These are phyloP conservation scores for Bombus huntii DNA, from an alignment of 1,140 invertebrate species.

Conservation along the genomic window DNA sequence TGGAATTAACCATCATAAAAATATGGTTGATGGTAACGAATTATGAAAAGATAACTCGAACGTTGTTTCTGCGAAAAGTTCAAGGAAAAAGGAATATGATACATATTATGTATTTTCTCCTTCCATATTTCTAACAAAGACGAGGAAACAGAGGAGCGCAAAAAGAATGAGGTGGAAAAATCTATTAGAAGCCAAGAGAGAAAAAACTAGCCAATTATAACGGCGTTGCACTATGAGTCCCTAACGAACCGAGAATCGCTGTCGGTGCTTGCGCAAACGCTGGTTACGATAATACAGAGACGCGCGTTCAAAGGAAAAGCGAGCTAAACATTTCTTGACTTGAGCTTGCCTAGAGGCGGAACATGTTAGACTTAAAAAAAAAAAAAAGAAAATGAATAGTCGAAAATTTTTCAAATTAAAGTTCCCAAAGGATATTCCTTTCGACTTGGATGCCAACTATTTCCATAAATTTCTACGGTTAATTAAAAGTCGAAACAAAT, in stretches of 20 bases:
- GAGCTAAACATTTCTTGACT: conserved; percentile 35
- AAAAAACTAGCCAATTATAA: conserved; percentile 41
- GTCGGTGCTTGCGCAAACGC: conserved; percentile 40
- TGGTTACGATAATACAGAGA: conserved; percentile 11
- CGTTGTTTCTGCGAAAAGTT: background rate
- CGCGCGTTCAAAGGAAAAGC: conserved; percentile 30
- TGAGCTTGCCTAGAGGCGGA: conserved; percentile 1
- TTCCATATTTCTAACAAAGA: background rate
- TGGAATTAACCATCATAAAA: background rate
- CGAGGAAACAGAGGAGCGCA: background rate
- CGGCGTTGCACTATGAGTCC: conserved; percentile 6
- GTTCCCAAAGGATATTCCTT: background rate
- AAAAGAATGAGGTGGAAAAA: conserved; percentile 14
- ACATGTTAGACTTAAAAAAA: background rate
- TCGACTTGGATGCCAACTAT: background rate
- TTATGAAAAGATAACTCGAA: background rate
- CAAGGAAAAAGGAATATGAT: background rate
- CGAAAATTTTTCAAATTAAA: conserved; percentile 26
- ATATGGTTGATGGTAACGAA: background rate
- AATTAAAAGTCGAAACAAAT: conserved; percentile 4
- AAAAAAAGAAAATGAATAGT: background rate
- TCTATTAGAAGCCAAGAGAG: conserved; percentile 25
- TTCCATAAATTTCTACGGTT: conserved; percentile 10
- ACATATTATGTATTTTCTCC: too few relatives aligned
- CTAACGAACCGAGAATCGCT: conserved; percentile 44